A percentile compares a stretch with the other conserved stretches of the same genome.
These are phyloP conservation scores for Netelia fuscicornis DNA, from an alignment of 2,888 invertebrate genomes.

Conservation along the genomic window DNA sequence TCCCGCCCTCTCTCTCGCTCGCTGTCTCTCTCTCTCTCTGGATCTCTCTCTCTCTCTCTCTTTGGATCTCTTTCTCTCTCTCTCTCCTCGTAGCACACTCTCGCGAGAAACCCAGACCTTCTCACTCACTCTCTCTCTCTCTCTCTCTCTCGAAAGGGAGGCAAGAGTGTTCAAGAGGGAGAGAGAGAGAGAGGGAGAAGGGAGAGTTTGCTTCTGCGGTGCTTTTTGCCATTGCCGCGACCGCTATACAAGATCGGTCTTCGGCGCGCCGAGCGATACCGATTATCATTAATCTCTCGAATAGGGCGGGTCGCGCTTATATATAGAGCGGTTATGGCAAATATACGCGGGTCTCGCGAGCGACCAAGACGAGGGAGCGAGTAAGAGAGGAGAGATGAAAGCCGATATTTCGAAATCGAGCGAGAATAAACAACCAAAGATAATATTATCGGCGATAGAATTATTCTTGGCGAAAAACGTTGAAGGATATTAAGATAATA, in stretches of 20 bases:
- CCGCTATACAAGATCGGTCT: constrained; percentile 41
- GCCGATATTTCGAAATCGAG: constrained; percentile 34
- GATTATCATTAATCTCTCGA: constrained; percentile 73
- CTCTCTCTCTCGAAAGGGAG: neutral
- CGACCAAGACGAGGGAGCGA: neutral
- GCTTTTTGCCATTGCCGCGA: constrained; percentile 40
- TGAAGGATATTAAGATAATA: neutral
- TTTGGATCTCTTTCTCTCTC: too few relatives aligned
- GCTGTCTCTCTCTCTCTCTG: too few relatives aligned
- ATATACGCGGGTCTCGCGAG: neutral
- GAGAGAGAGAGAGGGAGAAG: constrained; percentile 33
- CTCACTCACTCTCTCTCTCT: constrained; percentile 10
- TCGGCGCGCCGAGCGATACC: constrained; percentile 49
- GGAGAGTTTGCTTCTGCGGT: constrained; percentile 59
- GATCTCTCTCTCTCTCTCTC: too few relatives aligned
- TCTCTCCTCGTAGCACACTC: constrained; percentile 22
- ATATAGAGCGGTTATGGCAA: constrained; percentile 11
- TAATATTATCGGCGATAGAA: constrained; percentile 30
- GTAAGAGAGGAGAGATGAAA: constrained; percentile 22
- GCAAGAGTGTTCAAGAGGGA: neutral
- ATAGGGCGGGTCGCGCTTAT: constrained; percentile 32
- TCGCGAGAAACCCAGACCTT: constrained; percentile 72
- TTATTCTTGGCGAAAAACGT: constrained; percentile 21
- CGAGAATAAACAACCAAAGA: neutral
- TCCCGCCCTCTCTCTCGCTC: constrained; percentile 43